A percentile compares a stretch with the other conserved stretches of the same genome.
These are phyloP conservation scores for Sibirionetta formosa DNA, from an alignment of 2,797 vertebrate genomes.

Conservation along the genomic window DNA sequence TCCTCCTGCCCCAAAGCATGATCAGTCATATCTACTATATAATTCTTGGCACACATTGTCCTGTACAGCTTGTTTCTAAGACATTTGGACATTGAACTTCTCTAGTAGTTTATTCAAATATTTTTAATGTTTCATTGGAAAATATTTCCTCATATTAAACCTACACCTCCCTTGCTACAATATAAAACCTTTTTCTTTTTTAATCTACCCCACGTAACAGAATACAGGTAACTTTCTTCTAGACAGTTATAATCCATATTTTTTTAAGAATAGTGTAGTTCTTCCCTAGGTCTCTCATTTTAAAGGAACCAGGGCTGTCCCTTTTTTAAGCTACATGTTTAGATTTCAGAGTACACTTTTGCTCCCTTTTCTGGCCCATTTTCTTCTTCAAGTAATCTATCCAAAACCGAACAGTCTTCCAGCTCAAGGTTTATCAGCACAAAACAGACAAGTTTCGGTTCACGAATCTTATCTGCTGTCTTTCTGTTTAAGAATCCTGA, in stretches of 20 bases:
- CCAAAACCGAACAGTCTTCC: background rate
- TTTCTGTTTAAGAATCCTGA: background rate
- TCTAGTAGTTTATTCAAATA: background rate
- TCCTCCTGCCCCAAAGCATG: background rate
- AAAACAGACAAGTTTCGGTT: background rate
- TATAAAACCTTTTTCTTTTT: background rate
- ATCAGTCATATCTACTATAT: background rate
- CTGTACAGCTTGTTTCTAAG: background rate
- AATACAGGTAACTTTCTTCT: background rate
- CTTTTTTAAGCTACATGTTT: background rate
- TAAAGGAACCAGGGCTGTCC: background rate
- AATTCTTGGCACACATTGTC: background rate
- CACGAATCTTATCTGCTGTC: background rate
- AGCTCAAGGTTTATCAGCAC: background rate
- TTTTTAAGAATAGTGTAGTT: background rate
- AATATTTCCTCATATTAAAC: background rate
- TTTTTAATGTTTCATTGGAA: background rate
- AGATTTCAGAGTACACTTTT: background rate
- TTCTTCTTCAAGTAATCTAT: background rate
- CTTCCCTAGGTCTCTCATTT: background rate
- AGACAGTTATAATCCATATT: background rate
- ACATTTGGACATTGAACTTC: background rate
- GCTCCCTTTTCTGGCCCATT: accelerated
- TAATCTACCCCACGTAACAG: too few species aligned
- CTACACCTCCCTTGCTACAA: background rate